Evolutionary conservation across 2,113 vertebrate species (phyloP), one percentile per base, ranked within the genome.

Genomic region (Hassar affinis): DNA sequence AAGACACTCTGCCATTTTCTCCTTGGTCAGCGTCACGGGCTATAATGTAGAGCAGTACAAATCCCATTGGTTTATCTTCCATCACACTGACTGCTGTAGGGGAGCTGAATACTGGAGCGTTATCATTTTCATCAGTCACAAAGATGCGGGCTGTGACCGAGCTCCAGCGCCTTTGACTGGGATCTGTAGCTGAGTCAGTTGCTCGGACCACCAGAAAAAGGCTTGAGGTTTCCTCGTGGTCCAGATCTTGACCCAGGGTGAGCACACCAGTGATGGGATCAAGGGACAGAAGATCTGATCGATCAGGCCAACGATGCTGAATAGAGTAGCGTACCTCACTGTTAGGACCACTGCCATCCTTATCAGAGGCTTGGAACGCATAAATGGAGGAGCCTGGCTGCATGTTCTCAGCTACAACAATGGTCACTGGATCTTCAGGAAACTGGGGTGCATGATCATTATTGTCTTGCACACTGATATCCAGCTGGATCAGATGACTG

Each of bases 111-210:
- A 89, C 59, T 0, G 98, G 98, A 0, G 79, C 81, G 0, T 99
- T 98, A 92, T 99, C 98, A 0, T 99, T 99, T 81, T 96, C 95
- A 0, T 99, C 98, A 0, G 95, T 96, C 52, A 99, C 95, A 0
- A 98, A 99, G 6, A 99, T 90, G 0, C 95, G 94, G 0, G 96
- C 97, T 0, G 97, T 97, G 56, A 97, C 96, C 0, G 96, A 95
- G 0, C 96, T 93, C 1, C 96, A 95, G 83, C 91, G 96, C 30
- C 95, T 95, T 87, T 95, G 94, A 78, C 93, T 94, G 6, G 89
- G 47, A 2, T 98, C 97, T 54, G 79, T 59, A 0, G 96, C 95
- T 81, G 95, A 95, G 90, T 99, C 98, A 0, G 90, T 94, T 78
- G 97, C 97, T 85, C 96, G 94, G 62, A 98, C 96, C 66, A 97